These are phyloP conservation scores for Chironomus tepperi DNA, from an alignment of 1,140 invertebrate genomes.

Conservation along the genomic window DNA sequence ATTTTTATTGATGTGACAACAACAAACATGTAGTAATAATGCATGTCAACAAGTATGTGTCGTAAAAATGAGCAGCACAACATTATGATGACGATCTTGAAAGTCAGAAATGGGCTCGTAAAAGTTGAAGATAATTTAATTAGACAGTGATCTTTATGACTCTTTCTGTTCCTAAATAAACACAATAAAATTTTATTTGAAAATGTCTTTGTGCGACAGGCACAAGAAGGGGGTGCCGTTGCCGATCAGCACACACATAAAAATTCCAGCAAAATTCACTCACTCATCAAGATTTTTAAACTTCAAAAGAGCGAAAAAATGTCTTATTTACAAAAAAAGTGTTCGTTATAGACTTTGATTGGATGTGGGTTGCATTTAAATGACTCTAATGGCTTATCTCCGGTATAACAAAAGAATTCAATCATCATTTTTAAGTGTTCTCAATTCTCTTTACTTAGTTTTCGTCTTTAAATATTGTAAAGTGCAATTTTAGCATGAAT, in stretches of 20 bases:
- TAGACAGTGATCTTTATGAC: neutral
- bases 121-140: neutral
- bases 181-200: neutral
- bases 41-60: neutral
- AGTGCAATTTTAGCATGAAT: neutral
- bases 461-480: neutral
- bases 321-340: neutral
- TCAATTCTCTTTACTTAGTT: neutral
- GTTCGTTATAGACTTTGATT: neutral
- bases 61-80: neutral
- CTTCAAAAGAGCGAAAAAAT: too few species aligned
- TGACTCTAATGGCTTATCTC: constrained; percentile 18
- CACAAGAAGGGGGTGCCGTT: neutral
- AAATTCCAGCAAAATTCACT: too few species aligned
- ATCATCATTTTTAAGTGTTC: neutral
- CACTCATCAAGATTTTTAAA: too few species aligned
- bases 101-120: neutral
- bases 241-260: too few species aligned
- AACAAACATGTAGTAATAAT: neutral
- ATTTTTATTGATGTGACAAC: neutral
- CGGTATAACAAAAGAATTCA: constrained; percentile 5
- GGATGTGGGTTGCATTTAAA: constrained; percentile 22
- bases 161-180: neutral
- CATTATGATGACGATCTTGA: too few species aligned
- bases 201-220: neutral